Conservation (phyloP, 2,113 vertebrate species). For the Gasterosteus nipponicus region DNA sequence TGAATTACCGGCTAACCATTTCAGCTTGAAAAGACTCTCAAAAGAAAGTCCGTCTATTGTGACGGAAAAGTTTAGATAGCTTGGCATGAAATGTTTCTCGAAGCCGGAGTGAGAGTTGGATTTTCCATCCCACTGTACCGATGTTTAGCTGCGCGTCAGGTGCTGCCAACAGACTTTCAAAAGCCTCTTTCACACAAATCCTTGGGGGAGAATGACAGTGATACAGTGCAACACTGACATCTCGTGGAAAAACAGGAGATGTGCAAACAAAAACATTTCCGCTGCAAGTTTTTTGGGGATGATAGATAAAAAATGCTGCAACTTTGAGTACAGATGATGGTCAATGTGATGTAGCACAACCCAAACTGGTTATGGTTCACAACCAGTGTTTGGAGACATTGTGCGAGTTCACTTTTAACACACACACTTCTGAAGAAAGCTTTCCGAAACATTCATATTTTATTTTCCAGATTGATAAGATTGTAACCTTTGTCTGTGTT, state of each 20-base stretch:
- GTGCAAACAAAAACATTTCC: constrained; percentile 16
- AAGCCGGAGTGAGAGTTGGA: constrained; percentile 46
- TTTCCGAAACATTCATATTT: not conserved
- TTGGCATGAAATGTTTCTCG: constrained; percentile 63
- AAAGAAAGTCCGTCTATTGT: constrained; percentile 49
- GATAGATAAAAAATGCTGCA: too few relatives aligned
- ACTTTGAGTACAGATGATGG: too few relatives aligned
- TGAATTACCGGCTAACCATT: constrained; percentile 57
- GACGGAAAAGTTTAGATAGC: constrained; percentile 65
- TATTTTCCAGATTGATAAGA: not conserved
- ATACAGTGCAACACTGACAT: constrained; percentile 65
- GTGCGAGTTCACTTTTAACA: too few relatives aligned
- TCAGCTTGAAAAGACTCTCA: constrained; percentile 41
- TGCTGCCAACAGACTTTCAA: constrained; percentile 59
- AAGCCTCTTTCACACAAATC: constrained; percentile 33
- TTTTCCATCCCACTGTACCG: constrained; percentile 63
- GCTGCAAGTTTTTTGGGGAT: too few relatives aligned
- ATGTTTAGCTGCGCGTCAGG: constrained; percentile 57
- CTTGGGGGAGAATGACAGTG: not conserved
- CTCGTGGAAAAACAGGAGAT: constrained; percentile 49
- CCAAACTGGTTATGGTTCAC: too few relatives aligned
- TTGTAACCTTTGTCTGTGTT: not conserved
- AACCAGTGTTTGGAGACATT: too few relatives aligned
- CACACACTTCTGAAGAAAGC: too few relatives aligned
- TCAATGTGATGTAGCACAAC: too few relatives aligned